Evolutionary conservation across 1,140 invertebrate genomes (phyloP).

Genomic region (Drosophila ogumai): DNA sequence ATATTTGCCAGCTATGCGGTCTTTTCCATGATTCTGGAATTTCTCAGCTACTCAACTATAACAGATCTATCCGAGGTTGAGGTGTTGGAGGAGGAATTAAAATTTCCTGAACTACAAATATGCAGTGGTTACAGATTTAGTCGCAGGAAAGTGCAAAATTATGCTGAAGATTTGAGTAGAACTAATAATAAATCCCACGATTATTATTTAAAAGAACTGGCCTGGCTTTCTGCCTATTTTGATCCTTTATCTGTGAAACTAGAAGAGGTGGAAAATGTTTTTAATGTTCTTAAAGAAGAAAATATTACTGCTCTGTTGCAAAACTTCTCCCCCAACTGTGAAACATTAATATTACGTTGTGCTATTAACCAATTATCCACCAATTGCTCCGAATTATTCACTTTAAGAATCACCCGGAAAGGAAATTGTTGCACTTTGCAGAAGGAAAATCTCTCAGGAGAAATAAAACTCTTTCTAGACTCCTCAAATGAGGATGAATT

Average conservation of each 20-base stretch:
- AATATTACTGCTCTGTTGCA: constrained; percentile 32
- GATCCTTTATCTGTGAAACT: constrained; percentile 19
- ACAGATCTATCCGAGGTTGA: constrained; percentile 31
- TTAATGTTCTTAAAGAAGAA: not conserved
- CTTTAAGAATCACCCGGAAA: not conserved
- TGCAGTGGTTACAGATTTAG: constrained; percentile 63
- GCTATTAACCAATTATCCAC: constrained; percentile 2
- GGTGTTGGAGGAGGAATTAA: not conserved
- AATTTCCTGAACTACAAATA: constrained; percentile 34
- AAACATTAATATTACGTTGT: constrained; percentile 42
- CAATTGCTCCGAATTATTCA: constrained; percentile 55
- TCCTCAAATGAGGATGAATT: constrained; percentile 51
- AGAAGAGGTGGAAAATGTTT: constrained; percentile 4
- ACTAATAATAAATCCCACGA: not conserved
- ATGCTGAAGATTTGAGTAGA: constrained; percentile 13
- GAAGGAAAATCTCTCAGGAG: constrained; percentile 4
- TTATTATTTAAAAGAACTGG: constrained; percentile 31
- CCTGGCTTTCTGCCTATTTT: constrained; percentile 34
- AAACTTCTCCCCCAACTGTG: constrained; percentile 50
- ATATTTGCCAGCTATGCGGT: constrained; percentile 49
- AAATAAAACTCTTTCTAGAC: constrained; percentile 43
- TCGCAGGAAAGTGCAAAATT: constrained; percentile 13
- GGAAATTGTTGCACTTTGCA: constrained; percentile 54
- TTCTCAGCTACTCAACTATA: constrained; percentile 50
- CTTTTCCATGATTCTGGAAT: constrained; percentile 39